Percentiles rank a stretch among this genome's conserved stretches.
These are phyloP conservation scores for Etia nguti DNA, from an alignment of 2,113 vertebrate genomes.

Conservation along the genomic window DNA sequence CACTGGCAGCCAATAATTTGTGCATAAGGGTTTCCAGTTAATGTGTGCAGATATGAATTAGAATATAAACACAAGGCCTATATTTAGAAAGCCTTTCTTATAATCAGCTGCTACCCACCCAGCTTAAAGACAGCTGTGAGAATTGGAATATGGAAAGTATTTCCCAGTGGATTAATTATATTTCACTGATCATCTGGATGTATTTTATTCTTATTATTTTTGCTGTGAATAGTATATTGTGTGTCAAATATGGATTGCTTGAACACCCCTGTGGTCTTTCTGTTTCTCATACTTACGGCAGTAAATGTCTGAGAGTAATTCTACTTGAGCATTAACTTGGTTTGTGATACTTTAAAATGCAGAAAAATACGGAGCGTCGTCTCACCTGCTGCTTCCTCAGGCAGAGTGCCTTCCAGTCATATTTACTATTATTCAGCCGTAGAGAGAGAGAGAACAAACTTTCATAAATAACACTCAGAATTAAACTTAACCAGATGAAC, in stretches of 20 bases:
- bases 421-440: neutral
- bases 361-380: neutral
- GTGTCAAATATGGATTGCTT: constrained; percentile 32
- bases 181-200: constrained; percentile 37
- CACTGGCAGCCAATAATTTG: neutral
- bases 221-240: neutral
- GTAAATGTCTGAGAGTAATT: neutral
- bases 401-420: neutral
- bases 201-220: neutral
- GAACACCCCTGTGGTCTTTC: neutral
- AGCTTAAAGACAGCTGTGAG: constrained; percentile 48
- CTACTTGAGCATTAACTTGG: neutral
- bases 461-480: neutral
- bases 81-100: constrained; percentile 41
- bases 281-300: neutral
- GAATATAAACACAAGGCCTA: neutral
- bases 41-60: neutral
- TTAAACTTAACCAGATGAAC: neutral
- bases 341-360: neutral
- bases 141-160: constrained; percentile 9
- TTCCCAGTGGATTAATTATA: constrained; percentile 57
- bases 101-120: constrained; percentile 6
- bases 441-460: neutral
- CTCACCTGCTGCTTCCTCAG: neutral
- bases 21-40: neutral